These are phyloP conservation scores for Nematostella vectensis DNA, from an alignment of 92 coral and sea anemone species.

Conservation along the genomic window DNA sequence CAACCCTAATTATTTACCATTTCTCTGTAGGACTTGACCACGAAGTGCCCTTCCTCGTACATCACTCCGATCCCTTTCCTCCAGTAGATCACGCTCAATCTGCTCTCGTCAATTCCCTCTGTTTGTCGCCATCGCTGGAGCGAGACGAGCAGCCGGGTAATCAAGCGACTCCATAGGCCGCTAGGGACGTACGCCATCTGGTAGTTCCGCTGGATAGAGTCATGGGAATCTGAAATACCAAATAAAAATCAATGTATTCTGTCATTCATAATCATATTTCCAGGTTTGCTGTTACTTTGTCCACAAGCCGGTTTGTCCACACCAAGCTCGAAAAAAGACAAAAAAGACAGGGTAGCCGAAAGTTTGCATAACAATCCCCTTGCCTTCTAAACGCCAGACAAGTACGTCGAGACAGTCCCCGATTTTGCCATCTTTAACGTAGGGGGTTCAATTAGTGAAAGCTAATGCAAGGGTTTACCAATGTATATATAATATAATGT, in stretches of 20 bases:
- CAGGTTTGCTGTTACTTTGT: background rate
- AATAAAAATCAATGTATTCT: background rate
- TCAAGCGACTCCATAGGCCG: constrained; percentile 98
- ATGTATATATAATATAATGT: no score
- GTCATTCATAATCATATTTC: background rate
- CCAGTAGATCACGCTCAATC: constrained; percentile 89
- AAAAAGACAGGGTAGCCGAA: background rate
- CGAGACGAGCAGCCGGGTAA: constrained; percentile 92
- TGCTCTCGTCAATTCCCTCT: constrained; percentile 81
- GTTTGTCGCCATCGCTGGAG: constrained; percentile 79
- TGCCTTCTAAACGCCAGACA: background rate
- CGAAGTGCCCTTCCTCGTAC: constrained; percentile 86
- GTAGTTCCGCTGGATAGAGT: constrained; percentile 52
- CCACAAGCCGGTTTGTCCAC: background rate
- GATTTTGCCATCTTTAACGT: no score
- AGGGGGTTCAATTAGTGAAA: no score
- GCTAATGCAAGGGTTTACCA: no score
- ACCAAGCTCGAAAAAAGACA: background rate
- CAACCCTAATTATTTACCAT: no score
- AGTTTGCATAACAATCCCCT: background rate
- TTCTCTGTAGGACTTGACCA: constrained; percentile 77
- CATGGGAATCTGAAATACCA: constrained; percentile 1
- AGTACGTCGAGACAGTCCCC: no score
- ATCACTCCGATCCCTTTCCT: constrained; percentile 96
- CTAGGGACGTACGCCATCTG: constrained; percentile 97